Conservation (phyloP, 2,888 invertebrate species). For the Hemaris fuciformis region DNA sequence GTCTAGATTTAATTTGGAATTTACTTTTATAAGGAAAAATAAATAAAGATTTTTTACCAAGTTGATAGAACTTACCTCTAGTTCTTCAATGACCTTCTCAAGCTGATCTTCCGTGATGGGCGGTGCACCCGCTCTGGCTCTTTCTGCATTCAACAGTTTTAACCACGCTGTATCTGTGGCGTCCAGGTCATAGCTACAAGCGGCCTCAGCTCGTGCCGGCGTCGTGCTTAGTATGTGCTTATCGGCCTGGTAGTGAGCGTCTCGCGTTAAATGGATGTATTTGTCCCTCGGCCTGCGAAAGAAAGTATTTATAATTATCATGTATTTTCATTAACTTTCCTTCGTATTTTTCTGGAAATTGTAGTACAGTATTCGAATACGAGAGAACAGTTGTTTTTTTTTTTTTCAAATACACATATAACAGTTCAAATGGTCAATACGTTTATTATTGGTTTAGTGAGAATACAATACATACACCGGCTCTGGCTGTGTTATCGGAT, state of each 20-base stretch:
- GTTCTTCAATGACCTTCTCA: slow-evolving; percentile 94
- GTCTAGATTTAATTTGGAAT: no score
- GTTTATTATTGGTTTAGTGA: no score
- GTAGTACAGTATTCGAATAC: no score
- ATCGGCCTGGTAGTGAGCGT: slow-evolving; percentile 91
- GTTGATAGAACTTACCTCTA: slow-evolving; percentile 84
- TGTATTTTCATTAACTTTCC: no score
- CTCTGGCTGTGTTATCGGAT: no score
- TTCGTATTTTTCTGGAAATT: no score
- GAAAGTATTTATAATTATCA: not conserved
- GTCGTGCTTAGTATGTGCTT: slow-evolving; percentile 93
- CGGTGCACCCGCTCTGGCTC: slow-evolving; percentile 87
- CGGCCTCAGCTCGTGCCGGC: slow-evolving; percentile 93
- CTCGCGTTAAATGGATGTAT: slow-evolving; percentile 94
- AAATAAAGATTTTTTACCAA: not conserved
- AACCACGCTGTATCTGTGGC: slow-evolving; percentile 96
- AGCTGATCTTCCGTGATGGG: slow-evolving; percentile 92
- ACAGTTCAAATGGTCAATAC: no score
- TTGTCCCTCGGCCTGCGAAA: slow-evolving; percentile 92
- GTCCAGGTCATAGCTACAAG: slow-evolving; percentile 97
- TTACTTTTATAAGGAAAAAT: no score
- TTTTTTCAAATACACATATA: no score
- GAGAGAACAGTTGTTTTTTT: no score
- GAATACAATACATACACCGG: no score
- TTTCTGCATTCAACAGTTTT: slow-evolving; percentile 91